Evolutionary conservation across 2,113 vertebrate species (phyloP), one percentile per base, ranked within the genome.

Genomic region (Haemorhous mexicanus): DNA sequence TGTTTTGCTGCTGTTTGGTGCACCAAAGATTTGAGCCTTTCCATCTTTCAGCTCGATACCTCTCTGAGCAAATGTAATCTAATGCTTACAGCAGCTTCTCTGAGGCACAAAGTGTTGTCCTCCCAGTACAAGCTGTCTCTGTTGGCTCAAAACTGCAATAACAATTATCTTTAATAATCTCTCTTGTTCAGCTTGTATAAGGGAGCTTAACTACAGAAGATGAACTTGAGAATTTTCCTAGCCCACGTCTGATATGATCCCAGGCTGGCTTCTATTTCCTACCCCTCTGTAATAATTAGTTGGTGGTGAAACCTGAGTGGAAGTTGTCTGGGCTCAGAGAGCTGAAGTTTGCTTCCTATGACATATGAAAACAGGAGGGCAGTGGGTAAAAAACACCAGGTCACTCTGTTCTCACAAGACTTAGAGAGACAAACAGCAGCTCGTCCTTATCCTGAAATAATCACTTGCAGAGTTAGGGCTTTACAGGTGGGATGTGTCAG

Each of bases 131-230:
- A 88, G 83, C 79, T 92, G 92, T 96, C 86, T 96, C 83, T 86
- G 68, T 93, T 88, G 87, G 47, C 87, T 90, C 92, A 88, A 63
- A 88, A 72, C 75, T 56, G 85, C 92, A 93, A 68, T 88, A 96
- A 94, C 85, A 85, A 80, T 93, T 86, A 63, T 83, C 93, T 96
- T 90, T 93, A 95, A 96, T 95, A 75, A 92, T 92, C 68, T 93
- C 91, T 70, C 72, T 86, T 80, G 52, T 90, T 88, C 37, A 32
- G 82, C 44, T 73, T 84, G 63, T 84, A 11, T 72, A 11, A 78
- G 79, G 68, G n/a, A 63, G 93, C 85, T 91, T 94, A 91, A 84
- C 75, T 49, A 27, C 33, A 81, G 64, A 80, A 59, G 76, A 77
- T 44, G 85, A 93, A 94, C 82, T 63, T 80, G 59, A 96, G 85